Evolutionary conservation across 1,140 invertebrate species (phyloP).

Genomic region (Euwallacea fornicatus): DNA sequence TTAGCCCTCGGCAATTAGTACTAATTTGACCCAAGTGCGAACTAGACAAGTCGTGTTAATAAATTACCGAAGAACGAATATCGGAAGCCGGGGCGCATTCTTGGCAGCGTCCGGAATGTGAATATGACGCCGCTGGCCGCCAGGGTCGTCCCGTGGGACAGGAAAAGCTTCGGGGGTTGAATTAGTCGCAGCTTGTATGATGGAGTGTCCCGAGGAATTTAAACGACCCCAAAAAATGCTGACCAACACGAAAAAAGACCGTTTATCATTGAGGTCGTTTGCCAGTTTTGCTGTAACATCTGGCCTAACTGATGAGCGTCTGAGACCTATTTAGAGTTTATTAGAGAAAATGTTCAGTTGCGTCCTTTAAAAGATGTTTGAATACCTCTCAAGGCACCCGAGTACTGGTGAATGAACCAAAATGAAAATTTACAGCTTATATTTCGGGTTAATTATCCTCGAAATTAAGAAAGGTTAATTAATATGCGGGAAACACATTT

Average conservation of each 20-base stretch:
- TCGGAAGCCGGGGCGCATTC: slow-evolving; percentile 33
- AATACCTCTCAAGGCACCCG: no score
- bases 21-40: slow-evolving; percentile 23
- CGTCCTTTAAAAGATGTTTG: no score
- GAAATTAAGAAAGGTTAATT: no score
- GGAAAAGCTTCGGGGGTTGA: slow-evolving; percentile 30
- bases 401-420: no score
- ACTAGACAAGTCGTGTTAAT: slow-evolving; percentile 27
- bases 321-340: no score
- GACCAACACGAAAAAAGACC: slow-evolving; percentile 31
- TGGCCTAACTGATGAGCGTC: not conserved
- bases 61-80: slow-evolving; percentile 28
- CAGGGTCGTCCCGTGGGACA: slow-evolving; percentile 29
- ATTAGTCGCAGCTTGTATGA: slow-evolving; percentile 30
- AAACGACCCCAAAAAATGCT: slow-evolving; percentile 34
- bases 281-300: not conserved
- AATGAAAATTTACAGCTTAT: no score
- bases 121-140: slow-evolving; percentile 23
- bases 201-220: slow-evolving; percentile 32
- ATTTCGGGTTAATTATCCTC: no score
- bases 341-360: no score
- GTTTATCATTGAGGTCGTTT: slow-evolving; percentile 20
- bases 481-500: no score
- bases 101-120: slow-evolving; percentile 23
- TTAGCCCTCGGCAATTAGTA: not conserved